Evolutionary conservation across 2,113 vertebrate species (phyloP).

Genomic region (Myotis davidii): DNA sequence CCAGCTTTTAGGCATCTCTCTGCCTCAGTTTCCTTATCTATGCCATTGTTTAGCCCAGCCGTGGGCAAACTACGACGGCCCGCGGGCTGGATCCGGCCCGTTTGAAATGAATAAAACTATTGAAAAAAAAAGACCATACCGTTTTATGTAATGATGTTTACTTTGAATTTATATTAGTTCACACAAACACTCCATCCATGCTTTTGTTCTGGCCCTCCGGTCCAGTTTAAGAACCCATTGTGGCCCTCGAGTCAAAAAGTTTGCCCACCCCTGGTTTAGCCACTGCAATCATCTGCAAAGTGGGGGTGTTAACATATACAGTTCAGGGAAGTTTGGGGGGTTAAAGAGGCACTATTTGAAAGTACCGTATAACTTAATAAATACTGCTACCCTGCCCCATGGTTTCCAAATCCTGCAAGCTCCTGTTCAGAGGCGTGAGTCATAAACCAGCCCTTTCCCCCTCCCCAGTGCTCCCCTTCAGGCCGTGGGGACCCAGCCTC

Average conservation of each 20-base stretch:
- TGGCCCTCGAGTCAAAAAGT: no score
- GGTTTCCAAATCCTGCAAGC: accelerated
- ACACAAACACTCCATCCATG: no score
- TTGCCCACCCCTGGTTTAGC: no score
- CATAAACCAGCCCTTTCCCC: accelerated
- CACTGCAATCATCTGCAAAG: neutral
- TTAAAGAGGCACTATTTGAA: neutral
- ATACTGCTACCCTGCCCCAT: neutral
- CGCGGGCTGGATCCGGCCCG: no score
- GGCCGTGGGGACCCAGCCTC: neutral
- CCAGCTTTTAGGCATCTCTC: neutral
- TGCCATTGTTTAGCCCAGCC: no score
- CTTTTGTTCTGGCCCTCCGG: no score
- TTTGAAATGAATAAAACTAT: no score
- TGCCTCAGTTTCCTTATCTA: neutral
- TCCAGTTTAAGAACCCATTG: no score
- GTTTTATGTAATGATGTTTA: no score
- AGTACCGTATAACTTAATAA: neutral
- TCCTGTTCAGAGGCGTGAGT: neutral
- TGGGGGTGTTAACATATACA: neutral
- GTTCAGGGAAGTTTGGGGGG: neutral
- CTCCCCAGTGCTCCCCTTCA: neutral
- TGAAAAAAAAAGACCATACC: no score
- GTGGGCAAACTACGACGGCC: no score
- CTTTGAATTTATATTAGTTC: no score